Evolutionary conservation across 2,113 vertebrate species (phyloP), one percentile per base, ranked within the genome.

Genomic region (Accipiter virgatus): DNA sequence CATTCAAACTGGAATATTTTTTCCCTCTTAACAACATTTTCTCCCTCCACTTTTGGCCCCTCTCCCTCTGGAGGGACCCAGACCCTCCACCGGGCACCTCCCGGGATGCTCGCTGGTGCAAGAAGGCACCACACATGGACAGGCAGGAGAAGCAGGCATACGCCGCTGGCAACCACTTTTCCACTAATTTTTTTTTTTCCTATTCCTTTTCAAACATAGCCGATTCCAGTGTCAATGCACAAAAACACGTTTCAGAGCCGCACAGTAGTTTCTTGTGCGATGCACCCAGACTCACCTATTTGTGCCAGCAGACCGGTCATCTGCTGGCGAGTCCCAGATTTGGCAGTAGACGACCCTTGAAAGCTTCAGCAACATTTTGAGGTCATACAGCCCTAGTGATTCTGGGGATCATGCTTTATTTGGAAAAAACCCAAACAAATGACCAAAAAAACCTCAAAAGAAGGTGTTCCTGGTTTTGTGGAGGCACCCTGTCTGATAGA

Each of bases 191-290:
- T 50, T 10, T 71, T 36, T 38, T 31, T 32, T 9, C 1, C 58
- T 45, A 53, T 21, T 34, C 31, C 43, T 82, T 86, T 72, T 87
- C 66, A 71, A 80, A 78, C 55, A 31, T 6, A 43, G 45, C 34
- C 7, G 7, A 91, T 84, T 92, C 73, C 73, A 93, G 36, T 19
- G 7, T 62, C 73, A 48, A 36, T 34, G 62, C 71, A 95, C 50
- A 95, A 90, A 94, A 81, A 3, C 40, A 22, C 4, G 2, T 63
- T 82, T 96, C 91, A 96, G 72, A 56, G 61, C 50, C 2, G 3
- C 80, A 93, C 86, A 95, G 91, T 58, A 61, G 62, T 22, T 90
- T 65, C 70, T 91, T 94, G 83, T 92, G 75, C 93, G 78, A 79
- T 36, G 86, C 5, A 29, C 52, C 61, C 77, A 43, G 77, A 68